Percentiles rank a stretch among this genome's conserved stretches.
Conservation (phyloP, 2,113 vertebrate species). For the Mirounga angustirostris region DNA sequence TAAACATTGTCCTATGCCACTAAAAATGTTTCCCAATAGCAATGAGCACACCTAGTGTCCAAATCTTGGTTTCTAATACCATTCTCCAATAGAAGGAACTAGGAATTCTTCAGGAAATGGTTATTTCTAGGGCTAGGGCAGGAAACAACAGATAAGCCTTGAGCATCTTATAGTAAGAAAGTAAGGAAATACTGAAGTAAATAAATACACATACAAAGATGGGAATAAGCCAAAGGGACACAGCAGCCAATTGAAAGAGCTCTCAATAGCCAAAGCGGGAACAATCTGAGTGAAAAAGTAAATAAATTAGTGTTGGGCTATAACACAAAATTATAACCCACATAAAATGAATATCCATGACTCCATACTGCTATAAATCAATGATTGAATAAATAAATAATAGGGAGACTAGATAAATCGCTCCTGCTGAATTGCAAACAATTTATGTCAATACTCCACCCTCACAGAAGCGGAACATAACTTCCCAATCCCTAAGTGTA, state of each 20-base stretch:
- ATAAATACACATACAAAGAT: not conserved
- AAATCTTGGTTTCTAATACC: not conserved
- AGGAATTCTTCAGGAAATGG: not conserved
- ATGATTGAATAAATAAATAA: not conserved
- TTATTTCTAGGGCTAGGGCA: not conserved
- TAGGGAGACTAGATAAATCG: not conserved
- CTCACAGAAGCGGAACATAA: not conserved
- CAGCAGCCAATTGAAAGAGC: not conserved
- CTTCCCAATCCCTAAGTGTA: not conserved
- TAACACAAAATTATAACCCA: not conserved
- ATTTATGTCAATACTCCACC: not conserved
- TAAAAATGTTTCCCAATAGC: not conserved
- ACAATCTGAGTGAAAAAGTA: not conserved
- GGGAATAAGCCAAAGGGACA: not conserved
- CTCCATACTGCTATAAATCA: not conserved
- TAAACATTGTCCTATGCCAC: not conserved
- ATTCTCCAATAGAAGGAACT: slow-evolving; percentile 15
- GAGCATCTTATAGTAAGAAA: not conserved
- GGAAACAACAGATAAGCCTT: not conserved
- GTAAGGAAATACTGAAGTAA: not conserved
- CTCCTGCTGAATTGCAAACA: not conserved
- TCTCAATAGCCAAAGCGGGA: not conserved
- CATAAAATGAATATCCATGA: not conserved
- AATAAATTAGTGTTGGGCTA: not conserved
- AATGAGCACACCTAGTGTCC: not conserved